Evolutionary conservation across 2,888 invertebrate genomes (phyloP).

Genomic region (Portevinia maculata): DNA sequence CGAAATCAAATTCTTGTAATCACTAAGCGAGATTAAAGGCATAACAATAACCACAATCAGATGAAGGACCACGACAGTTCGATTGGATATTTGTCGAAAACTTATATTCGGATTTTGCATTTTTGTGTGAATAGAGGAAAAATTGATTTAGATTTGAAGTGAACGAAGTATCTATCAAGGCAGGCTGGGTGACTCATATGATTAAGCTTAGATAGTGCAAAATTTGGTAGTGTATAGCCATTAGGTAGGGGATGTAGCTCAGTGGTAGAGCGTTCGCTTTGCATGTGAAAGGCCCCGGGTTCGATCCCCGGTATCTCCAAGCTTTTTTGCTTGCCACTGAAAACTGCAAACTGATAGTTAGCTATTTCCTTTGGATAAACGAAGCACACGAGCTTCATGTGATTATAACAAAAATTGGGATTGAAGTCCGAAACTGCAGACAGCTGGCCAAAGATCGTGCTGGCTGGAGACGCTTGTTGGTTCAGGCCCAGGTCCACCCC

Average conservation of each 20-base stretch:
- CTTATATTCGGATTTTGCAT: neutral
- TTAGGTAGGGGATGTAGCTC: slow-evolving; percentile 78
- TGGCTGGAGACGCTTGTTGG: too few species aligned
- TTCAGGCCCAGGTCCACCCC: too few species aligned
- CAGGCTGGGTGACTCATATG: neutral
- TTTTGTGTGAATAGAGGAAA: neutral
- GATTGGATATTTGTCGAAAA: neutral
- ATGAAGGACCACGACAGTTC: slow-evolving; percentile 24
- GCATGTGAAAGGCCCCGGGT: slow-evolving; percentile 80
- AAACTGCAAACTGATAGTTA: too few species aligned
- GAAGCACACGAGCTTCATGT: too few species aligned
- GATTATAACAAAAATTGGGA: too few species aligned
- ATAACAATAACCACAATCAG: slow-evolving; percentile 36
- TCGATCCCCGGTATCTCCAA: slow-evolving; percentile 80
- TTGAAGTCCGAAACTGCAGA: too few species aligned
- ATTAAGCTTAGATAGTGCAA: neutral
- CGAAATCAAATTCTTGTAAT: slow-evolving; percentile 65
- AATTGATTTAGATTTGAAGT: neutral
- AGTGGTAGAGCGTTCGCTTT: slow-evolving; percentile 80
- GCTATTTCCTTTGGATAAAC: too few species aligned
- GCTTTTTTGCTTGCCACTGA: slow-evolving; percentile 15
- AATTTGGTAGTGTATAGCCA: neutral
- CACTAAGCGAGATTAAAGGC: slow-evolving; percentile 54
- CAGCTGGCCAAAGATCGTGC: too few species aligned
- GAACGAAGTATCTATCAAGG: neutral